phyloP scores from a whole-genome alignment of 1,140 invertebrate species.

The Probaryconus sp. region DNA sequence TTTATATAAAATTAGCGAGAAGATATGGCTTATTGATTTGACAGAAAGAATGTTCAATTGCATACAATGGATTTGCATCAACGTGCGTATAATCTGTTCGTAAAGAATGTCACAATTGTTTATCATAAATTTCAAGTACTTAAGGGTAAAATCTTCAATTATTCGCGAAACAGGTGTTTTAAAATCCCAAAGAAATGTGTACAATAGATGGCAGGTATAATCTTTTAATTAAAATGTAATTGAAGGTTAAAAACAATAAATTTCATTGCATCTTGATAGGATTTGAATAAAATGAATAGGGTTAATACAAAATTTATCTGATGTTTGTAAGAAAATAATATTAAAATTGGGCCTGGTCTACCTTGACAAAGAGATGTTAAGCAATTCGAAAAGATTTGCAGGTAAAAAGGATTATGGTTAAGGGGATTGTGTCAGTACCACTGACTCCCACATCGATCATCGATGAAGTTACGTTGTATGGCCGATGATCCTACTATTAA shows the following conservation, averaged over 20 bases:
- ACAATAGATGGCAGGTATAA: too few species aligned
- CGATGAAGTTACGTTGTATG: slow-evolving; percentile 12
- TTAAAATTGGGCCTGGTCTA: slow-evolving; percentile 13
- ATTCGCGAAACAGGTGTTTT: too few species aligned
- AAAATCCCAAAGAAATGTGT: too few species aligned
- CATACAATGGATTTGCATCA: too few species aligned
- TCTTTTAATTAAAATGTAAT: slow-evolving; percentile 3
- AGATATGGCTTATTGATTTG: too few species aligned
- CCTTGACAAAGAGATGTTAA: slow-evolving; percentile 32
- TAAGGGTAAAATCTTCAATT: too few species aligned
- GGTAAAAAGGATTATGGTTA: slow-evolving; percentile 3
- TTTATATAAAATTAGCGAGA: not conserved
- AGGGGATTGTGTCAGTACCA: slow-evolving; percentile 24
- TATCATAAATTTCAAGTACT: too few species aligned
- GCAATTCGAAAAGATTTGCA: slow-evolving; percentile 24
- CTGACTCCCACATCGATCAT: slow-evolving; percentile 49
- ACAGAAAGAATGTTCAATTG: too few species aligned
- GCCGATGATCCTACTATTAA: slow-evolving; percentile 41
- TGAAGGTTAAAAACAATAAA: slow-evolving; percentile 12
- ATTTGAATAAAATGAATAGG: slow-evolving; percentile 6
- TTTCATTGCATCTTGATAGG: not conserved
- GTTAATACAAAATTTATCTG: slow-evolving; percentile 18
- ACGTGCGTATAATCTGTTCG: too few species aligned
- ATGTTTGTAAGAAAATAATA: slow-evolving; percentile 23
- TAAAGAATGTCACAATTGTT: too few species aligned